Evolutionary conservation across 1,140 invertebrate species (phyloP).

Genomic region (Drosophila asahinai): DNA sequence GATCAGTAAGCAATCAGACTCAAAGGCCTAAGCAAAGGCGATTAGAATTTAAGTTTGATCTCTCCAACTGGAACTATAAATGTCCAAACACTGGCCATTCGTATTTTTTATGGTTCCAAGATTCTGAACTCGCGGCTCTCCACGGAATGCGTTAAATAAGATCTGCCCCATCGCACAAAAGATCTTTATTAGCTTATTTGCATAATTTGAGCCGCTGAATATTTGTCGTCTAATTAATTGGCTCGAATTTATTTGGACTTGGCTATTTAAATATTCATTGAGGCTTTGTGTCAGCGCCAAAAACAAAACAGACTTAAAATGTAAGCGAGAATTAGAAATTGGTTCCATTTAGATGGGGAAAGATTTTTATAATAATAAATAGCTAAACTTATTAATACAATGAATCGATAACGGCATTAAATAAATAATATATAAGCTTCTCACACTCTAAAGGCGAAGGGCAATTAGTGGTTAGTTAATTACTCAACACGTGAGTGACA

Average conservation of each 20-base stretch:
- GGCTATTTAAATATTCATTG: constrained; percentile 63
- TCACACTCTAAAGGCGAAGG: not conserved
- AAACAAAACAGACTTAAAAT: constrained; percentile 1
- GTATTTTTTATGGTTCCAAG: constrained; percentile 45
- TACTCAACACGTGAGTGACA: constrained; percentile 6
- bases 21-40: constrained; percentile 23
- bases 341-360: constrained; percentile 2
- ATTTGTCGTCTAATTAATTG: constrained; percentile 71
- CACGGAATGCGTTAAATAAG: constrained; percentile 70
- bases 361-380: not conserved
- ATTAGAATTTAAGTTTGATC: constrained; percentile 21
- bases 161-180: constrained; percentile 49
- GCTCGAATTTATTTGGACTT: constrained; percentile 65
- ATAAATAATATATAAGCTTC: constrained; percentile 16
- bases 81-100: constrained; percentile 37
- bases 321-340: constrained; percentile 6
- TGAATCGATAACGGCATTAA: not conserved
- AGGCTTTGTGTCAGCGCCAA: constrained; percentile 31
- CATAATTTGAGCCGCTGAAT: constrained; percentile 65
- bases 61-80: constrained; percentile 40
- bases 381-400: not conserved
- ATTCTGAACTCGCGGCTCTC: constrained; percentile 25
- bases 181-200: constrained; percentile 68
- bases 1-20: constrained; percentile 45
- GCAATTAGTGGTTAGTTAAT: constrained; percentile 9